Base-by-base conservation (phyloP, 2,888 invertebrate genomes). In the Cerastis rubricosa region DNA sequence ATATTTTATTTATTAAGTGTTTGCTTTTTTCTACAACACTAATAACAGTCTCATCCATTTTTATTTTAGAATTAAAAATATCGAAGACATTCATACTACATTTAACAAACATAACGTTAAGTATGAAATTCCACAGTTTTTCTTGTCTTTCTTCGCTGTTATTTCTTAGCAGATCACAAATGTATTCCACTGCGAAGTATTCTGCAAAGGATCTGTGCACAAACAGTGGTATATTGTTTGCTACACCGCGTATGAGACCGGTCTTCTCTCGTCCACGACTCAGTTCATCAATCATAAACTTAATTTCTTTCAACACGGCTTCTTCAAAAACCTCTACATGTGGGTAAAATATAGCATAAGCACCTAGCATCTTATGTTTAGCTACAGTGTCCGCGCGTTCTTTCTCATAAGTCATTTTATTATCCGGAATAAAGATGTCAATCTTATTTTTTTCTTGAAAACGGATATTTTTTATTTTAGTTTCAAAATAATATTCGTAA, bases 401-500 rank as follows among this genome's bases (percentile, higher is more conserved):
- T 59, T 68, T 81, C 35, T 84, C 76, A 68, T 69, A 84, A 54
- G 61, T 65, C 19, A 71, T 40, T 59, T 75, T 64, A 29, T 84
- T 72, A 51, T 77, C 72, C 2, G 85, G 76, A 40, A 76, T 84
- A 51, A 69, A 79, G 0, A 85, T 54, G 22, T 81, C 71, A 71
- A 79, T 77, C 40, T 79, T 71, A 43, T 81, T 72, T 67, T 86
- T 86, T 25, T 84, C 84, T 74, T 81, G 51, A 59, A 82, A 83
- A 14, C 84, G 70, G 35, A 86, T 81, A n/a, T 64, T 85, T 25
- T 65, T 80, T 6, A 86, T 29, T 81, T 86, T 86, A 6, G 66
- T 78, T 61, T 78, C 78, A 11, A 78, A 69, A 54, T 80, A 86
- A 29, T 67, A 74, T 70, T 80, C 73, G n/a, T 85, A 85, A 25